Evolutionary conservation across 2,113 vertebrate genomes (phyloP).

Genomic region (Clupea harengus): DNA sequence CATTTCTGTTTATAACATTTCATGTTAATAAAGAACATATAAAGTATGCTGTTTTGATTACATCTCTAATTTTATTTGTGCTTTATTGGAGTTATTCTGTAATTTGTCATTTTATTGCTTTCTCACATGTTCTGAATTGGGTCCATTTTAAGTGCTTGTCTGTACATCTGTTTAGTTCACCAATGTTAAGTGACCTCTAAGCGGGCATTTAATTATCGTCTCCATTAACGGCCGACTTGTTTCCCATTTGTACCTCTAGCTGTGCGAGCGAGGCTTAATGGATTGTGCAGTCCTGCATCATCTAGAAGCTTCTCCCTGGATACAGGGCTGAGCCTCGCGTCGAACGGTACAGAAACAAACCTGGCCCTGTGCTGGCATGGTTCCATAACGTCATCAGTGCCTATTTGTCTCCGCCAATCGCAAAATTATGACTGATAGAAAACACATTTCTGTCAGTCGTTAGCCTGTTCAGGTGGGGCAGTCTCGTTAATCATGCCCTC

Average conservation of each 20-base stretch:
- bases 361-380: neutral
- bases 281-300: slow-evolving; percentile 55
- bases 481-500: slow-evolving; percentile 73
- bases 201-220: slow-evolving; percentile 61
- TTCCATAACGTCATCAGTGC: neutral
- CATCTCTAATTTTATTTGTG: neutral
- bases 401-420: slow-evolving; percentile 51
- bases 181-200: slow-evolving; percentile 25
- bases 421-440: slow-evolving; percentile 60
- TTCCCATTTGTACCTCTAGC: slow-evolving; percentile 63
- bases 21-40: neutral
- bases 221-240: slow-evolving; percentile 65
- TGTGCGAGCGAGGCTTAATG: slow-evolving; percentile 66
- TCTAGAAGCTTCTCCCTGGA: slow-evolving; percentile 48
- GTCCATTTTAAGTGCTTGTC: neutral
- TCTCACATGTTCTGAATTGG: neutral
- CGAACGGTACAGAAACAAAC: neutral
- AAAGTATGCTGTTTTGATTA: neutral
- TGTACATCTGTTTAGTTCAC: neutral
- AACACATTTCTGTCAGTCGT: slow-evolving; percentile 74
- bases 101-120: neutral
- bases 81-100: neutral
- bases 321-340: neutral
- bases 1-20: neutral
- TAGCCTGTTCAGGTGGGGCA: slow-evolving; percentile 74